Percentiles rank a stretch among this genome's conserved stretches.
phyloP scores from a whole-genome alignment of 2,797 vertebrate genomes.

The Otolemur crassicaudatus region DNA sequence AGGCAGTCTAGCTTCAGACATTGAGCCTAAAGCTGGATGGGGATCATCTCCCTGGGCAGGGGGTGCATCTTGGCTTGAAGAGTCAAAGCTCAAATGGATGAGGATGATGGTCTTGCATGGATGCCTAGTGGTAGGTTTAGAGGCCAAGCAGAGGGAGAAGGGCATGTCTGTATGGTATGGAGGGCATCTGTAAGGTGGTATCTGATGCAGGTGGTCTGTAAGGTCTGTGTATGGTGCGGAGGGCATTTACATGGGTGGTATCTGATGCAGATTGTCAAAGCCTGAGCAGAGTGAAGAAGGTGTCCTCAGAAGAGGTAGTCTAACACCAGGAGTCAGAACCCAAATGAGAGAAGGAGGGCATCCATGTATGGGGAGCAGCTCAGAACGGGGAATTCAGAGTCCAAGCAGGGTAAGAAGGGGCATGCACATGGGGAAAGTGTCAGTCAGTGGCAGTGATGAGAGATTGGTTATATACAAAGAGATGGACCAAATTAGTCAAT shows the following conservation, averaged over 20 bases:
- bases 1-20: not conserved
- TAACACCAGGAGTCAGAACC: not conserved
- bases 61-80: not conserved
- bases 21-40: not conserved
- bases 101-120: not conserved
- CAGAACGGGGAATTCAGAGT: not conserved
- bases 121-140: not conserved
- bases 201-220: not conserved
- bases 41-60: not conserved
- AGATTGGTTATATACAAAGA: not conserved
- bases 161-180: not conserved
- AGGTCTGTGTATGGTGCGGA: too few relatives aligned
- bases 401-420: not conserved
- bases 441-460: not conserved
- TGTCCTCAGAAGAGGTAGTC: not conserved
- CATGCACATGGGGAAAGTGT: not conserved
- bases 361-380: not conserved
- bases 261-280: not conserved
- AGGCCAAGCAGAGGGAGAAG: constrained; percentile 5
- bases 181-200: too few relatives aligned
- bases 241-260: too few relatives aligned
- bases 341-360: not conserved
- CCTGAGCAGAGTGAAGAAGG: not conserved
- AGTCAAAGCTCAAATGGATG: not conserved
- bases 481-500: not conserved